These are phyloP conservation scores for Kryphioiulus occultus DNA, from an alignment of 2,888 invertebrate species.

Conservation along the genomic window DNA sequence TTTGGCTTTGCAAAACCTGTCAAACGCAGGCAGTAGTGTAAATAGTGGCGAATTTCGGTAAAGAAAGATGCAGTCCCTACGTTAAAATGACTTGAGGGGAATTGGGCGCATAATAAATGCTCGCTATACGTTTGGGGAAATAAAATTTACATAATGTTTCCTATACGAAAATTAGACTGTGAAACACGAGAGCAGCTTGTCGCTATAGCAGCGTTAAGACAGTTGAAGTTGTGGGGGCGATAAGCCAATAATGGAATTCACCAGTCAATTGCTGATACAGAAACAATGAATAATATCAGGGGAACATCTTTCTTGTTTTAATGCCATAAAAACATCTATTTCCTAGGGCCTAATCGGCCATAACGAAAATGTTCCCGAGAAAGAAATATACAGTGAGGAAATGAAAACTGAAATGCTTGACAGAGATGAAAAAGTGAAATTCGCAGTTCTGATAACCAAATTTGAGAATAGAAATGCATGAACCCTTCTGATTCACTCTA, in stretches of 20 bases:
- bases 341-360: not conserved
- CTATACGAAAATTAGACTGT: slow-evolving; percentile 23
- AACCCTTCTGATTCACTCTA: too few species aligned
- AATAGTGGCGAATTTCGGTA: not conserved
- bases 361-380: too few species aligned
- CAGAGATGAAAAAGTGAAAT: too few species aligned
- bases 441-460: too few species aligned
- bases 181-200: slow-evolving; percentile 5
- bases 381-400: too few species aligned
- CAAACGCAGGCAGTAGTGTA: not conserved
- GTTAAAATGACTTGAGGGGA: not conserved
- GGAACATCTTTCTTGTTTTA: slow-evolving; percentile 1
- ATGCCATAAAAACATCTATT: not conserved
- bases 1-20: not conserved
- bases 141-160: slow-evolving; percentile 4
- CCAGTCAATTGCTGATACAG: not conserved
- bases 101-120: slow-evolving; percentile 23
- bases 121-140: not conserved
- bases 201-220: not conserved
- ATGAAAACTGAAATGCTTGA: too few species aligned
- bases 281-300: slow-evolving; percentile 16
- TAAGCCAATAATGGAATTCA: slow-evolving; percentile 23
- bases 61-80: not conserved
- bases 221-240: not conserved
- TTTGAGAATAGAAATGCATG: too few species aligned